Percentiles rank a stretch among this genome's conserved stretches.
These are phyloP conservation scores for Gambusia holbrooki DNA, from an alignment of 2,113 vertebrate genomes.

Conservation along the genomic window DNA sequence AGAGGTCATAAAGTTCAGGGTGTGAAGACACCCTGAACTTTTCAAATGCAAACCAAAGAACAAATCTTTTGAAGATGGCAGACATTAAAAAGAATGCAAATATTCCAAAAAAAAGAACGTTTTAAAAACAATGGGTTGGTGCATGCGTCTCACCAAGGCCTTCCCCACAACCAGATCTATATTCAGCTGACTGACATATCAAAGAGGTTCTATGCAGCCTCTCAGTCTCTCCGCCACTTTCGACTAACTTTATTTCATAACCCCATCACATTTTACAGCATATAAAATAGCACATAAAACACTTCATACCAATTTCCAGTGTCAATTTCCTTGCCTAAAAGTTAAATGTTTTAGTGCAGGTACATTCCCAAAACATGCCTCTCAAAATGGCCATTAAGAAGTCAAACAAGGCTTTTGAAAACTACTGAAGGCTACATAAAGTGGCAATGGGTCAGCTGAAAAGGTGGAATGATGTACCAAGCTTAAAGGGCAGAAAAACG, in stretches of 20 bases:
- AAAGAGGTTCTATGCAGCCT: conserved; percentile 60
- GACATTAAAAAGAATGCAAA: not conserved
- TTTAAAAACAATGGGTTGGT: not conserved
- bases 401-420: conserved; percentile 54
- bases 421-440: conserved; percentile 48
- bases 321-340: conserved; percentile 79
- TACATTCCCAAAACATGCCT: conserved; percentile 80
- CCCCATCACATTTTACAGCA: conserved; percentile 82
- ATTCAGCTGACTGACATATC: conserved; percentile 71
- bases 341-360: conserved; percentile 80
- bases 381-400: conserved; percentile 56
- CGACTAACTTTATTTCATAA: conserved; percentile 71
- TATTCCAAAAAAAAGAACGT: not conserved
- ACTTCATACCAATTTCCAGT: conserved; percentile 83
- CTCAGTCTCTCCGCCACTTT: conserved; percentile 43
- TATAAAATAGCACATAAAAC: conserved; percentile 87
- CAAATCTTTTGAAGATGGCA: not conserved
- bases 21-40: too few species aligned
- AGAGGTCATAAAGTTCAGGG: too few species aligned
- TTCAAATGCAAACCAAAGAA: too few species aligned
- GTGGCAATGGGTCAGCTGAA: conserved; percentile 53
- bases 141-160: conserved; percentile 53
- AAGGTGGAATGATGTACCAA: conserved; percentile 32
- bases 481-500: conserved; percentile 35
- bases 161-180: conserved; percentile 53